Evolutionary conservation across 2,797 vertebrate species (phyloP).

Genomic region (Tinamus major): DNA sequence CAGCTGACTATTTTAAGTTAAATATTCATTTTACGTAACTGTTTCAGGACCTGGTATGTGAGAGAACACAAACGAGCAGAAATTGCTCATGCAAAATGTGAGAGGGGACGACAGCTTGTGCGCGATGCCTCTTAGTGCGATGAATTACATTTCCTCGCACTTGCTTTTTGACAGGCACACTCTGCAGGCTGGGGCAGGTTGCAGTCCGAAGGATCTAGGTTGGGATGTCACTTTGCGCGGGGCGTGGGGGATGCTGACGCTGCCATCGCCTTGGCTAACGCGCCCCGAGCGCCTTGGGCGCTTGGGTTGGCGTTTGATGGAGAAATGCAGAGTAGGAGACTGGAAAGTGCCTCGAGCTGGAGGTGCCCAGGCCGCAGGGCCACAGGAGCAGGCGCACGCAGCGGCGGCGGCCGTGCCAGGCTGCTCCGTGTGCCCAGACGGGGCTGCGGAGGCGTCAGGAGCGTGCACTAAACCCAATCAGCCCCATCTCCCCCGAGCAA

Average conservation of each 20-base stretch:
- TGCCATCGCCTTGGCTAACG: constrained; percentile 51
- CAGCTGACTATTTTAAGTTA: constrained; percentile 67
- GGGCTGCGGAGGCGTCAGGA: constrained; percentile 62
- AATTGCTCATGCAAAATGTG: constrained; percentile 75
- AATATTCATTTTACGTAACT: constrained; percentile 72
- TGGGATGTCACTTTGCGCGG: constrained; percentile 50
- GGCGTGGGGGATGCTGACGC: background rate
- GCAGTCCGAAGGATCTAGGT: constrained; percentile 64
- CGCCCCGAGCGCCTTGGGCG: constrained; percentile 1
- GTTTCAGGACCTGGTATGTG: constrained; percentile 66
- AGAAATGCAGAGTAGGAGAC: background rate
- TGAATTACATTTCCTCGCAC: constrained; percentile 74
- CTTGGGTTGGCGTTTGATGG: constrained; percentile 38
- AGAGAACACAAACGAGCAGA: constrained; percentile 72
- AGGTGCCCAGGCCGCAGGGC: background rate
- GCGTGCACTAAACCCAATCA: constrained; percentile 71
- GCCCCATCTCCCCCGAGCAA: constrained; percentile 75
- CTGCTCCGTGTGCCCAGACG: background rate
- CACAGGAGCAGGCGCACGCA: accelerated
- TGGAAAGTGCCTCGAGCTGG: constrained; percentile 23
- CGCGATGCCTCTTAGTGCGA: constrained; percentile 65
- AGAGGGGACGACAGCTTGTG: constrained; percentile 73
- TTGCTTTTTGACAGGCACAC: constrained; percentile 73
- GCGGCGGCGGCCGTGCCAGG: accelerated
- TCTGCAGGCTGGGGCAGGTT: constrained; percentile 69